Evolutionary conservation across 2,888 invertebrate genomes (phyloP).

Genomic region (Limnephilus rhombicus): DNA sequence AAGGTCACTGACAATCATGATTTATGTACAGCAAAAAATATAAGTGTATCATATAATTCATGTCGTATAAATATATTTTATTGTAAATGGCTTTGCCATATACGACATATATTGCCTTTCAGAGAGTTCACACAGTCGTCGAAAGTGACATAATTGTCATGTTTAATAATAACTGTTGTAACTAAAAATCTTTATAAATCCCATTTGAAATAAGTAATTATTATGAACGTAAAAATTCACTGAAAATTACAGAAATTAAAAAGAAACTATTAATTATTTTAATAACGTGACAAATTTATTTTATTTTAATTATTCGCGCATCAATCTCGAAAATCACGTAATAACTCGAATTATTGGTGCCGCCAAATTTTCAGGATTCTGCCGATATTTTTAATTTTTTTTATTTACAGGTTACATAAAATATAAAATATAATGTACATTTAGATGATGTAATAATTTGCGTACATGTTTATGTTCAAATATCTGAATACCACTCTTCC

Average conservation of each 20-base stretch:
- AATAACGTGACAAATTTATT: not conserved
- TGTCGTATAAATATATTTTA: no score
- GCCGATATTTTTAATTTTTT: not conserved
- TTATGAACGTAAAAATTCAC: no score
- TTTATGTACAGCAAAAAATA: no score
- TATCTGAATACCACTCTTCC: no score
- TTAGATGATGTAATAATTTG: no score
- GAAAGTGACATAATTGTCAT: not conserved
- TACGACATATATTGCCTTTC: not conserved
- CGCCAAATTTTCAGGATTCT: not conserved
- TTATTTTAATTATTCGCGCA: not conserved
- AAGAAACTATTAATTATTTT: not conserved
- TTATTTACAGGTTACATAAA: no score
- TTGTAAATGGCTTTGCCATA: not conserved
- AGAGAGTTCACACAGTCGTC: not conserved
- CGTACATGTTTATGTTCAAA: no score
- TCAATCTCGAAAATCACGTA: not conserved
- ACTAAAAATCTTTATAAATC: no score
- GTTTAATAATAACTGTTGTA: not conserved
- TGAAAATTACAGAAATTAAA: not conserved
- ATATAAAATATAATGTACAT: no score
- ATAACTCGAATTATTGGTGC: not conserved
- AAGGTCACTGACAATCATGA: not conserved
- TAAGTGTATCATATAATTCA: no score
- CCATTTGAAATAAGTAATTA: no score